phyloP scores from a whole-genome alignment of 2,888 invertebrate species.

The Spilarctia lutea region DNA sequence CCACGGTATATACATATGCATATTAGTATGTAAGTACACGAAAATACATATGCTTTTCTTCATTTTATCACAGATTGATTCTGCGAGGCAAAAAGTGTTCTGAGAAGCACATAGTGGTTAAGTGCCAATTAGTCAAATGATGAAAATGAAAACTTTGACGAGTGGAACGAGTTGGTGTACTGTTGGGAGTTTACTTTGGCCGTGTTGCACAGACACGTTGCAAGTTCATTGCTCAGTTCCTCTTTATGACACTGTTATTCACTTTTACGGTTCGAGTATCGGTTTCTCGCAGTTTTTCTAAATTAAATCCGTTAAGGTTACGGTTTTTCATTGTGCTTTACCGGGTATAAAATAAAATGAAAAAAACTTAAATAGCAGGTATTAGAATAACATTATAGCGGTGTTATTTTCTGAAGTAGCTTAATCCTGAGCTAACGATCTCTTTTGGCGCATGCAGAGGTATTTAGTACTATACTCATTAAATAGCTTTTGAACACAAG shows the following conservation, averaged over 20 bases:
- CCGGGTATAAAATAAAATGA: neutral
- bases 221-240: conserved; percentile 36
- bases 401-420: neutral
- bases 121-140: too few species aligned
- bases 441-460: neutral
- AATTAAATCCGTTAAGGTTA: conserved; percentile 30
- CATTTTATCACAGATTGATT: too few species aligned
- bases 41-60: too few species aligned
- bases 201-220: conserved; percentile 3
- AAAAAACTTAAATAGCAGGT: neutral
- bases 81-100: too few species aligned
- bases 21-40: too few species aligned
- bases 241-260: conserved; percentile 24
- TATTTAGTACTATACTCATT: neutral
- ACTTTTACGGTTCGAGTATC: conserved; percentile 35
- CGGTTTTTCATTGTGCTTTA: neutral
- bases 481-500: neutral
- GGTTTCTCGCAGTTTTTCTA: conserved; percentile 31
- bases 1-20: too few species aligned
- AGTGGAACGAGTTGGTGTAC: neutral
- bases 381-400: neutral
- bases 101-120: too few species aligned
- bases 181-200: neutral
- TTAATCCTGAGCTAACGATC: neutral
- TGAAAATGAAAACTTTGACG: too few species aligned